A percentile compares a stretch with the other conserved stretches of the same genome.
Evolutionary conservation across 2,888 invertebrate species (phyloP).

Genomic region (Yponomeuta plumbellus): DNA sequence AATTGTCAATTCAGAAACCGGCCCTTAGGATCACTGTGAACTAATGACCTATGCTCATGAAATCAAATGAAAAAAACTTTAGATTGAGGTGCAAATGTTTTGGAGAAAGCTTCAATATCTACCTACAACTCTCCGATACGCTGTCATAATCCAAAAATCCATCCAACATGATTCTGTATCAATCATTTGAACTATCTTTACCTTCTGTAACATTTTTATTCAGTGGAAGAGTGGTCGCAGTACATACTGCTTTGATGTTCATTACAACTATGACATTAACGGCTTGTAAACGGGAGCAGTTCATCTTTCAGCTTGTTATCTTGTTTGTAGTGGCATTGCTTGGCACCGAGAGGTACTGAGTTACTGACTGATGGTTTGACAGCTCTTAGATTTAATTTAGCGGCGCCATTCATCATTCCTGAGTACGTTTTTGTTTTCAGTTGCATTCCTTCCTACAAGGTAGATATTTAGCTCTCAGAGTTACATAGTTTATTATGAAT

Average conservation of each 20-base stretch:
- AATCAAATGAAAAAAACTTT: too few relatives aligned
- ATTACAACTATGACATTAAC: conserved; percentile 8
- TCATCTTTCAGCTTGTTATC: not conserved
- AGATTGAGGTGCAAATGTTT: too few relatives aligned
- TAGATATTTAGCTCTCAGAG: too few relatives aligned
- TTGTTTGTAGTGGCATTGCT: not conserved
- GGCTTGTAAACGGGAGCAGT: conserved; percentile 8
- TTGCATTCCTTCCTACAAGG: too few relatives aligned
- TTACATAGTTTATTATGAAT: too few relatives aligned
- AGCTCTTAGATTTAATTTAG: not conserved
- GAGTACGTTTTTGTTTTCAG: not conserved
- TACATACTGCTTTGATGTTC: conserved; percentile 7
- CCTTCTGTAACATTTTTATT: not conserved
- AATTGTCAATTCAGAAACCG: too few relatives aligned
- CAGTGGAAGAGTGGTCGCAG: not conserved
- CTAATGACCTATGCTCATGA: too few relatives aligned
- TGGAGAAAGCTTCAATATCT: too few relatives aligned
- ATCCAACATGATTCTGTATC: too few relatives aligned
- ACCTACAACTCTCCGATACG: too few relatives aligned
- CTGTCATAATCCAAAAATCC: too few relatives aligned
- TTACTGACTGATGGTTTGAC: not conserved
- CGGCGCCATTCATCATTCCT: not conserved
- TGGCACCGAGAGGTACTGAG: not conserved
- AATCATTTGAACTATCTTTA: not conserved
- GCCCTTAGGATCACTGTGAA: too few relatives aligned